Evolutionary conservation across 2,888 invertebrate species (phyloP).

Genomic region (Odontocolon sp.): DNA sequence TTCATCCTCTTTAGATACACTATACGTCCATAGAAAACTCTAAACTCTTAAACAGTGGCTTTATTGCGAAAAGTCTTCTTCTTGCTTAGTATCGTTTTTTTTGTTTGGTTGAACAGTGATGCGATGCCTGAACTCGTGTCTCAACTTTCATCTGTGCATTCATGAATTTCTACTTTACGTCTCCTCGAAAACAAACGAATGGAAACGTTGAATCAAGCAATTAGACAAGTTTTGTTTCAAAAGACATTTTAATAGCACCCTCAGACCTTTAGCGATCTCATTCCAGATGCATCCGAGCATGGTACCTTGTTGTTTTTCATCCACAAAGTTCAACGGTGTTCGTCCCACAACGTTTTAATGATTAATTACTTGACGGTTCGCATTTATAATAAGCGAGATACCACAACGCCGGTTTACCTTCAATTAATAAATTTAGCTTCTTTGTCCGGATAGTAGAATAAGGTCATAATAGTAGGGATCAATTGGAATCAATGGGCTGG

Average conservation of each 20-base stretch:
- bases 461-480: background rate
- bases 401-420: no score
- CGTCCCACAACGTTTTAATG: background rate
- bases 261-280: background rate
- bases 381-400: background rate
- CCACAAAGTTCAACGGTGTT: background rate
- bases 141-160: slow-evolving; percentile 21
- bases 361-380: background rate
- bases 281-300: background rate
- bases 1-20: background rate
- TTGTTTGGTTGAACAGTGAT: background rate
- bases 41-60: slow-evolving; percentile 30
- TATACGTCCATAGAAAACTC: slow-evolving; percentile 15
- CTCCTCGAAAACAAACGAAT: background rate
- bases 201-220: slow-evolving; percentile 35
- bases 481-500: slow-evolving; percentile 6
- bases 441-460: no score
- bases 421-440: no score
- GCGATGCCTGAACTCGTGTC: background rate
- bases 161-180: slow-evolving; percentile 49
- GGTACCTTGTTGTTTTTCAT: no score
- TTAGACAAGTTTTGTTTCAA: slow-evolving; percentile 14
- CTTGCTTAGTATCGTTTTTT: background rate
- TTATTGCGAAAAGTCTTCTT: slow-evolving; percentile 50
- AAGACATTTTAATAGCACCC: slow-evolving; percentile 27